These are phyloP conservation scores for Eptatretus atami DNA, from an alignment of 2,797 vertebrate species.

Conservation along the genomic window DNA sequence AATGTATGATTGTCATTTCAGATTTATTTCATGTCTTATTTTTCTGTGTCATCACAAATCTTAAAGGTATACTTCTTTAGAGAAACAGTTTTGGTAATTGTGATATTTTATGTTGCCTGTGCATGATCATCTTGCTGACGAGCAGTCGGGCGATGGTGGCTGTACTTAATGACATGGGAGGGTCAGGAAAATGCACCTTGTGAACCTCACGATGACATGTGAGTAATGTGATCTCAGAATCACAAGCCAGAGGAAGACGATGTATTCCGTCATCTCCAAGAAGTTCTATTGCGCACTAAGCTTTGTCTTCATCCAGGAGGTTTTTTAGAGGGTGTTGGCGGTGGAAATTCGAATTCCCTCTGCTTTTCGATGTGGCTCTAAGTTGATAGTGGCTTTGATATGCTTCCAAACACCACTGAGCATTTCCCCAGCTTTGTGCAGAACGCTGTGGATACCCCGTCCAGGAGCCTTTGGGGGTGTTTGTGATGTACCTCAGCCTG, in stretches of 20 bases:
- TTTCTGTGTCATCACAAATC: slow-evolving; percentile 38
- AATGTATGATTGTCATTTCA: slow-evolving; percentile 12
- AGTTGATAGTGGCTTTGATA: not conserved
- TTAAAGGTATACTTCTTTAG: slow-evolving; percentile 86
- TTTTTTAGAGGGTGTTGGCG: slow-evolving; percentile 40
- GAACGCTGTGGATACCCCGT: not conserved
- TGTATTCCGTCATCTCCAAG: not conserved
- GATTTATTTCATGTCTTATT: slow-evolving; percentile 18
- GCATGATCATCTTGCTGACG: slow-evolving; percentile 56
- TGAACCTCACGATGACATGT: slow-evolving; percentile 80
- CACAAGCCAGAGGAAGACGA: slow-evolving; percentile 33
- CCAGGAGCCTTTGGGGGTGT: too few relatives aligned
- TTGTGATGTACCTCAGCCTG: too few relatives aligned
- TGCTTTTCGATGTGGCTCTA: slow-evolving; percentile 72
- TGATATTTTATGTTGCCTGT: slow-evolving; percentile 70
- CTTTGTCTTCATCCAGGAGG: slow-evolving; percentile 37
- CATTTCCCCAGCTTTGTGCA: too few relatives aligned
- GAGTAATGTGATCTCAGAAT: slow-evolving; percentile 72
- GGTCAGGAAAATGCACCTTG: slow-evolving; percentile 56
- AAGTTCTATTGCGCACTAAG: slow-evolving; percentile 15
- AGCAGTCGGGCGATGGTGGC: slow-evolving; percentile 65
- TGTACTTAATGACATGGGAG: slow-evolving; percentile 85
- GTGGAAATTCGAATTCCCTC: slow-evolving; percentile 89
- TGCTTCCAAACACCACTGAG: not conserved
- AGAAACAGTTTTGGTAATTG: slow-evolving; percentile 33